Evolutionary conservation across 2,888 invertebrate genomes (phyloP), one percentile per base, ranked within the genome.

Genomic region (Apoda limacodes): DNA sequence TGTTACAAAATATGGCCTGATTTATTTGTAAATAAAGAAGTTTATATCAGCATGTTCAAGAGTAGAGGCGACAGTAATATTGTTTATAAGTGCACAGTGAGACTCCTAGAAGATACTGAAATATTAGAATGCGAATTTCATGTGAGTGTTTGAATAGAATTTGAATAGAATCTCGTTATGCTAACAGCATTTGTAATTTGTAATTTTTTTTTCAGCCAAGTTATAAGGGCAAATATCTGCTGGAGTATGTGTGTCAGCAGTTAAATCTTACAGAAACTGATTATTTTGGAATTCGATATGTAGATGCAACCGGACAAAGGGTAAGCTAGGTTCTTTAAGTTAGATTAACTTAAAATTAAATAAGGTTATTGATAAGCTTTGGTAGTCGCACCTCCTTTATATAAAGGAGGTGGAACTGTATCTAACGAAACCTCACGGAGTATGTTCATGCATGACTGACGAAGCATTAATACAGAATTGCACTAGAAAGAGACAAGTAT

Each of bases 71-170:
- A 91, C 82, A 84, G 88, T 76, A 91, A 91, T 83, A 84, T 89
- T 76, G 87, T 88, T 74, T 89, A 88, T 81, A 92, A 91, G 83
- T 92, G 92, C 70, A 93, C 93, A 52, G 90, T 95, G 53, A 86
- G 94, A 57, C 84, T 95, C 45, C 83, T 95, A 57, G 94, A 94
- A 76, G 94, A 95, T 81, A 88, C 91, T 47, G 94, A 95, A 82
- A 89, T 94, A 58, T 82, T 95, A 60, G 92, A 95, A 83, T 93
- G 92, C 70, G 94, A 94, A 85, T 94, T 93, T 83, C 93, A 93
- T 50, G 80, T 81, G 43, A 68, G 80, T 74, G 39, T 36, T 33
- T 30, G 20, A 25, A 5, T 32, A 13, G 10, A 14, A 15, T 37
- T 30, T 15, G 9, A 29, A 13, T 32, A 13, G 10, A 17, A 2